Conservation (phyloP, 2,888 invertebrate species). For the Melieria omissa region DNA sequence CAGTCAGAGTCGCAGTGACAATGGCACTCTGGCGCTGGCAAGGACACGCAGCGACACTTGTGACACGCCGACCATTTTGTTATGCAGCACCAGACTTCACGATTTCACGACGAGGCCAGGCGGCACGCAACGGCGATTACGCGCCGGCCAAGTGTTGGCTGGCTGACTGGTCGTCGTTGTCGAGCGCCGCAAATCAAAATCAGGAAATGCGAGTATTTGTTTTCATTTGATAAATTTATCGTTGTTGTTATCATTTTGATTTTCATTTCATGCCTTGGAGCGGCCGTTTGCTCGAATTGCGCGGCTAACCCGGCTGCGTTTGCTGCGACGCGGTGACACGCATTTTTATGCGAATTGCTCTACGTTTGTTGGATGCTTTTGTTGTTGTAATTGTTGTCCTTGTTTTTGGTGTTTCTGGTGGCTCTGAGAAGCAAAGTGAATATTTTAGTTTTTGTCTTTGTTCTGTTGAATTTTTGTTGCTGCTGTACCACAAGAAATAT, state of each 20-base stretch:
- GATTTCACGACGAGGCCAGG: neutral
- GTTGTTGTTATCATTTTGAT: neutral
- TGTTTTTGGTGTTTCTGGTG: neutral
- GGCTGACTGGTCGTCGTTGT: no score
- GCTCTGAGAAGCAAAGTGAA: neutral
- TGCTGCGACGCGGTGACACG: no score
- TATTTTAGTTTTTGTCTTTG: conserved; percentile 5
- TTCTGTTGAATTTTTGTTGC: conserved; percentile 5
- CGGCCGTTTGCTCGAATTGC: no score
- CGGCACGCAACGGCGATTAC: conserved; percentile 23
- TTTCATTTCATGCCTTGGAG: no score
- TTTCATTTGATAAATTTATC: conserved; percentile 35
- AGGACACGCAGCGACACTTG: neutral
- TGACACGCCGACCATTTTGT: no score
- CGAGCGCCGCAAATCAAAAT: conserved; percentile 5
- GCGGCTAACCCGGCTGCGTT: no score
- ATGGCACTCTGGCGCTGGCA: neutral
- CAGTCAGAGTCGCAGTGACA: neutral
- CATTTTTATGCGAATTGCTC: no score
- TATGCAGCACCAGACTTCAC: no score
- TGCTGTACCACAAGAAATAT: no score
- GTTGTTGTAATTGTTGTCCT: neutral
- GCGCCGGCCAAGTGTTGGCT: neutral
- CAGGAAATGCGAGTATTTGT: conserved; percentile 28
- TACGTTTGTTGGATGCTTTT: neutral